A percentile compares a stretch with the other conserved stretches of the same genome.
Evolutionary conservation across 2,113 vertebrate genomes (phyloP).

Genomic region (Pitta sordida): DNA sequence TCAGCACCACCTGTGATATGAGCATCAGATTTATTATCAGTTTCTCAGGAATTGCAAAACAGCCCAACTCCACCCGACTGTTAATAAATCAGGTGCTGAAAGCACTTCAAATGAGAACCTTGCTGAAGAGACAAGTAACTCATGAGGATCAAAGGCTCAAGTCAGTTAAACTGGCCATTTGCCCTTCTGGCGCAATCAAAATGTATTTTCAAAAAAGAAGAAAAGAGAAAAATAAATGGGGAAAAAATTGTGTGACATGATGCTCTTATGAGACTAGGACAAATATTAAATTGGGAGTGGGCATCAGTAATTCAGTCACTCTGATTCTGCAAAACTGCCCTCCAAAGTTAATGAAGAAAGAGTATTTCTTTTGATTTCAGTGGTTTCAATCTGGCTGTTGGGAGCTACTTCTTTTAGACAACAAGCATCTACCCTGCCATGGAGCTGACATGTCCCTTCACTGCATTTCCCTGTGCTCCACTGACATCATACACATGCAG

Average conservation of each 20-base stretch:
- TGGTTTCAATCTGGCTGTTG: background rate
- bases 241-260: background rate
- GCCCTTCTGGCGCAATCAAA: background rate
- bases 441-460: background rate
- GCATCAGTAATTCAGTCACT: background rate
- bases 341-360: background rate
- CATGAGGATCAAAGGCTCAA: slow-evolving; percentile 19
- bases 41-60: slow-evolving; percentile 40
- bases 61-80: slow-evolving; percentile 17
- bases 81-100: slow-evolving; percentile 68
- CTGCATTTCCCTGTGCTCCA: background rate
- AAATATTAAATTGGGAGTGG: background rate
- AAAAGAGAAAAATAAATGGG: background rate
- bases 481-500: background rate
- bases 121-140: slow-evolving; percentile 27
- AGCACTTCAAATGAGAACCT: slow-evolving; percentile 45
- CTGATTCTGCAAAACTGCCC: background rate
- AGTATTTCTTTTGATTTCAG: background rate
- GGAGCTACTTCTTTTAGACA: background rate
- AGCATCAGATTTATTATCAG: slow-evolving; percentile 63
- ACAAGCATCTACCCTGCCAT: background rate
- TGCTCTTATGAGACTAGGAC: background rate
- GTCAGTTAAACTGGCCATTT: slow-evolving; percentile 5
- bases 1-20: slow-evolving; percentile 61
- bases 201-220: background rate